A percentile compares a stretch with the other conserved stretches of the same genome.
These are phyloP conservation scores for Eupithecia subfuscata DNA, from an alignment of 2,888 invertebrate genomes.

Conservation along the genomic window DNA sequence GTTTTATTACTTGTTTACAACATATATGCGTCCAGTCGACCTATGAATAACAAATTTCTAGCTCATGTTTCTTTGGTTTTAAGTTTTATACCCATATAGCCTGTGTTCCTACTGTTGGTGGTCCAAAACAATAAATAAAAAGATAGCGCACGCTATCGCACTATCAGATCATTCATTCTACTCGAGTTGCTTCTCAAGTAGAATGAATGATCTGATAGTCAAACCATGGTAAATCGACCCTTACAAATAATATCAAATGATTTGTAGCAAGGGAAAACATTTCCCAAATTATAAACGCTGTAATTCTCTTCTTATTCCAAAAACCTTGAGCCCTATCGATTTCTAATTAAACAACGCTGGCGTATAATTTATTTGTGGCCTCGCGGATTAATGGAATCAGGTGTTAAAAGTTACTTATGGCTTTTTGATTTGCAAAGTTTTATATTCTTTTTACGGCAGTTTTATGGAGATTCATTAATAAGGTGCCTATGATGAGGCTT, in stretches of 20 bases:
- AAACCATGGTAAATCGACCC: background rate
- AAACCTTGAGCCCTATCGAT: constrained; percentile 20
- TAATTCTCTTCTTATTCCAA: constrained; percentile 5
- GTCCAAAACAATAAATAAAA: background rate
- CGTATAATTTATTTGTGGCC: constrained; percentile 26
- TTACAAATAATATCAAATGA: background rate
- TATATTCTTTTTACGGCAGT: constrained; percentile 23
- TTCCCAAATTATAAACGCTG: background rate
- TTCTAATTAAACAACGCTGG: constrained; percentile 27
- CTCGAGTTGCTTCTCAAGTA: background rate
- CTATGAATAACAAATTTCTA: too few relatives aligned
- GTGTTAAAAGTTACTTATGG: constrained; percentile 21
- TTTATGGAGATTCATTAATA: constrained; percentile 12
- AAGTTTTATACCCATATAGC: background rate
- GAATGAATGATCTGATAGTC: too few relatives aligned
- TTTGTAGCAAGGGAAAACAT: background rate
- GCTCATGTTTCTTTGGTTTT: too few relatives aligned
- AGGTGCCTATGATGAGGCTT: background rate
- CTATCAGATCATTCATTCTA: background rate
- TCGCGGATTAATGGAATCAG: constrained; percentile 25
- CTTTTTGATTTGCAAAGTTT: constrained; percentile 26
- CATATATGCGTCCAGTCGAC: too few relatives aligned
- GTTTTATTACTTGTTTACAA: too few relatives aligned
- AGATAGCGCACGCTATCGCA: background rate
- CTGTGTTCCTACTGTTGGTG: background rate